phyloP scores from a whole-genome alignment of 2,113 vertebrate genomes.

The Nesoenas mayeri region DNA sequence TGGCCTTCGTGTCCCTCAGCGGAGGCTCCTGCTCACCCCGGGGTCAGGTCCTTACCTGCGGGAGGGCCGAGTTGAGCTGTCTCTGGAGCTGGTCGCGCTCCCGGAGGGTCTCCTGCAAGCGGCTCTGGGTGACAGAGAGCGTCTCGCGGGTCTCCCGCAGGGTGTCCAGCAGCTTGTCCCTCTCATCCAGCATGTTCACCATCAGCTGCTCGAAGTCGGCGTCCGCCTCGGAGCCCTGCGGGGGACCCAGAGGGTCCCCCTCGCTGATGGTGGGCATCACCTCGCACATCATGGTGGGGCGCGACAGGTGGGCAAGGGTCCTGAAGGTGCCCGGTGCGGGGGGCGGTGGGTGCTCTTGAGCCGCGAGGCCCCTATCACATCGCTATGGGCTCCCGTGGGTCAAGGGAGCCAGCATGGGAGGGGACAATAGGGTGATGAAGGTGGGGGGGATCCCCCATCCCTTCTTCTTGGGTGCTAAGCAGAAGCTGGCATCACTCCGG shows the following conservation, averaged over 20 bases:
- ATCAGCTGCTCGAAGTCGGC: conserved; percentile 98
- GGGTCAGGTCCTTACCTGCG: conserved; percentile 83
- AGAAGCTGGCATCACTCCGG: background rate
- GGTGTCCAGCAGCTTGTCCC: conserved; percentile 95
- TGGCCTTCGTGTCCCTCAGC: fast-evolving
- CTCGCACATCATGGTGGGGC: conserved; percentile 90
- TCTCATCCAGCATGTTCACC: conserved; percentile 98
- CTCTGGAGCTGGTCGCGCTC: conserved; percentile 95
- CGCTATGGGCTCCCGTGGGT: background rate
- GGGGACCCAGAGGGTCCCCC: conserved; percentile 89
- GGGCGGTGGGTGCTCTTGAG: background rate
- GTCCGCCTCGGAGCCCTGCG: conserved; percentile 84
- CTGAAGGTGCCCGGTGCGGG: background rate
- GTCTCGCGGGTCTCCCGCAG: conserved; percentile 94
- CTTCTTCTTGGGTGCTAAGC: background rate
- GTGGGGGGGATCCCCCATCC: background rate
- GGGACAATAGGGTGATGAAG: background rate
- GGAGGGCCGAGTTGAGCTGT: conserved; percentile 92
- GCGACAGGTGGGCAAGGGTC: background rate
- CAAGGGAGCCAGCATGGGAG: background rate
- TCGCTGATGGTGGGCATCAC: conserved; percentile 99
- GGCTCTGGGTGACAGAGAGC: conserved; percentile 86
- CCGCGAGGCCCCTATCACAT: conserved; percentile 2
- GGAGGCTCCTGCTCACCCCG: background rate
- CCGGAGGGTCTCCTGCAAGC: conserved; percentile 91